Evolutionary conservation across 1,140 invertebrate species (phyloP).

Genomic region (Drosophila navojoa): DNA sequence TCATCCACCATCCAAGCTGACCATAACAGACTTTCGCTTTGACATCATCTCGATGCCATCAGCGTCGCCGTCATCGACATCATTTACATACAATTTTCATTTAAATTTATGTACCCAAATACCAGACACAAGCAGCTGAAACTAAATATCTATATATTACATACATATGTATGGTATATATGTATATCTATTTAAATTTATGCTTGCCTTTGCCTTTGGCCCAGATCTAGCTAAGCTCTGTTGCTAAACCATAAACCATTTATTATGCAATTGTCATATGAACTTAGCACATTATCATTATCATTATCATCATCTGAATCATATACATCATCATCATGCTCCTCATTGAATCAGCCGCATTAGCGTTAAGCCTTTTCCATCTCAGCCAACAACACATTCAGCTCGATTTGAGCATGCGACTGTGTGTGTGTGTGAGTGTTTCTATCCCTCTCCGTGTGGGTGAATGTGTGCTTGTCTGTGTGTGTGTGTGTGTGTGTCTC

Average conservation of each 20-base stretch:
- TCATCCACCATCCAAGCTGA: slow-evolving; percentile 48
- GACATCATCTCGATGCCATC: slow-evolving; percentile 45
- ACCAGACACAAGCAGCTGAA: background rate
- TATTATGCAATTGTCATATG: slow-evolving; percentile 1
- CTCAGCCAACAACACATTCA: background rate
- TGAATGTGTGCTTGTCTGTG: too few species aligned
- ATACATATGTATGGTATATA: too few species aligned
- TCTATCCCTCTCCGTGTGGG: too few species aligned
- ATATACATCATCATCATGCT: background rate
- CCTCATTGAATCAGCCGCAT: slow-evolving; percentile 11
- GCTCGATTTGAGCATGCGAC: background rate
- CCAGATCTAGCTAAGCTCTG: too few species aligned
- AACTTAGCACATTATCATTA: slow-evolving; percentile 17
- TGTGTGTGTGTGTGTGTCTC: too few species aligned
- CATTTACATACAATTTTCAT: slow-evolving; percentile 28
- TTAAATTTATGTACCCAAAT: slow-evolving; percentile 49
- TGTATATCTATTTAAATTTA: too few species aligned
- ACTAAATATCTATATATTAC: too few species aligned
- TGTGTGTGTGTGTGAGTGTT: background rate
- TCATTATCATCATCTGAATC: background rate
- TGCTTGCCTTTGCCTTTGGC: too few species aligned
- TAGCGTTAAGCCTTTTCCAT: slow-evolving; percentile 10
- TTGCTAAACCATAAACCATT: too few species aligned
- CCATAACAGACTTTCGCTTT: slow-evolving; percentile 52
- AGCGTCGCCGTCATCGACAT: slow-evolving; percentile 35